Evolutionary conservation across 2,797 vertebrate species (phyloP).

Genomic region (Acanthopagrus latus): DNA sequence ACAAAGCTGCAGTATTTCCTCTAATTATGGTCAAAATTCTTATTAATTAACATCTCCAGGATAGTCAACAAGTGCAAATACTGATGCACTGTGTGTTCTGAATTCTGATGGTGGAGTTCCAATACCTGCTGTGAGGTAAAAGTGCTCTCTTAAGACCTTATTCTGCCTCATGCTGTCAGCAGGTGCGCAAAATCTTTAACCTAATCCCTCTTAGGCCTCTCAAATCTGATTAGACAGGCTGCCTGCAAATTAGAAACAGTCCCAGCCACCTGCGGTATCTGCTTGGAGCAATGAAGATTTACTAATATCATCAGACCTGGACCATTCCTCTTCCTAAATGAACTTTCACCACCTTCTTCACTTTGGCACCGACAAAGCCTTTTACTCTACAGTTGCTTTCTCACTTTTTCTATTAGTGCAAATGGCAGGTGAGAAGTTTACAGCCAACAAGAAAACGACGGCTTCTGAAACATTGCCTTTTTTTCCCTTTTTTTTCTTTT

Average conservation of each 20-base stretch:
- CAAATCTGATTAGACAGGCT: constrained; percentile 90
- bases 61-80: neutral
- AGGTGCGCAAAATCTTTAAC: constrained; percentile 76
- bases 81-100: constrained; percentile 1
- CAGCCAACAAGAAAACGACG: neutral
- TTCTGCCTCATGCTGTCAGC: constrained; percentile 70
- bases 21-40: constrained; percentile 2
- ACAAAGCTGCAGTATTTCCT: neutral
- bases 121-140: constrained; percentile 62
- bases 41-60: neutral
- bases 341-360: constrained; percentile 8
- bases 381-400: neutral
- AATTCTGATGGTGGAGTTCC: constrained; percentile 48
- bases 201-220: constrained; percentile 90
- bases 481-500: neutral
- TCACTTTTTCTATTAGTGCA: constrained; percentile 3
- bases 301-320: constrained; percentile 18
- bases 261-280: constrained; percentile 67
- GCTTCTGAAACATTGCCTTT: neutral
- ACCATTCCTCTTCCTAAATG: constrained; percentile 12
- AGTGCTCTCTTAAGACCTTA: constrained; percentile 63
- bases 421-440: neutral
- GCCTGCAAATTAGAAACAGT: constrained; percentile 79
- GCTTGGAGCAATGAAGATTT: constrained; percentile 24
- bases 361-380: neutral